Evolutionary conservation across 2,113 vertebrate genomes (phyloP), one percentile per base, ranked within the genome.

Genomic region (Hippopotamus amphibius): DNA sequence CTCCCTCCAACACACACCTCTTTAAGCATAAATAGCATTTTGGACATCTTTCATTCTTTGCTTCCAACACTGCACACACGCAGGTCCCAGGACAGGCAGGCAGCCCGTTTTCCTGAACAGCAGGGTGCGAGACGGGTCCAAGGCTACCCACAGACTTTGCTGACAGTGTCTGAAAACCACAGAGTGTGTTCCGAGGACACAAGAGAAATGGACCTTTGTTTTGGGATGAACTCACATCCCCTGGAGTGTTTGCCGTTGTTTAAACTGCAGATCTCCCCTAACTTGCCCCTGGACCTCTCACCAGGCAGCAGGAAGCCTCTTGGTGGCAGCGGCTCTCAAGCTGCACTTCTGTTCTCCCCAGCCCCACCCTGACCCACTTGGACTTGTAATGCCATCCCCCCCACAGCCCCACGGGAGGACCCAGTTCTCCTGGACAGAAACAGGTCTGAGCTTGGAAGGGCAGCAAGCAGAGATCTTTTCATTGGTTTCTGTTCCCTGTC

Each of bases 391-490:
- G 22, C 41, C 50, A 22, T 37, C 63, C 63, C 83, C 61, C 33
- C 33, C 43, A 63, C 3, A 10, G 88, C 41, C 16, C 53, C 61
- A 93, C 7, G n/a, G 41, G 46, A 94, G 72, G 37, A 57, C n/a
- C 69, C 89, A 61, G 79, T 46, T 90, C 89, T 93, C n/a, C 48
- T 9, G 6, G 48, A 85, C 5, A 19, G 63, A 92, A 95, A 72
- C 81, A 96, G 87, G 53, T 88, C 83, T 71, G 37, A 90, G 53
- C 65, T 87, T 68, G 69, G 86, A 92, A 93, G 37, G 13, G 24
- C 0, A 15, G 71, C 76, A 93, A 71, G 59, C 21, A 88, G 9
- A 93, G 55, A 82, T 33, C 57, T 94, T 84, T 74, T 79, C 48
- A 28, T 13, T 94, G 74, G 22, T 84, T 90, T 85, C 50, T 89